Percentiles rank a stretch among this genome's conserved stretches.
Evolutionary conservation across 2,113 vertebrate genomes (phyloP).

Genomic region (Serilophus lunatus): DNA sequence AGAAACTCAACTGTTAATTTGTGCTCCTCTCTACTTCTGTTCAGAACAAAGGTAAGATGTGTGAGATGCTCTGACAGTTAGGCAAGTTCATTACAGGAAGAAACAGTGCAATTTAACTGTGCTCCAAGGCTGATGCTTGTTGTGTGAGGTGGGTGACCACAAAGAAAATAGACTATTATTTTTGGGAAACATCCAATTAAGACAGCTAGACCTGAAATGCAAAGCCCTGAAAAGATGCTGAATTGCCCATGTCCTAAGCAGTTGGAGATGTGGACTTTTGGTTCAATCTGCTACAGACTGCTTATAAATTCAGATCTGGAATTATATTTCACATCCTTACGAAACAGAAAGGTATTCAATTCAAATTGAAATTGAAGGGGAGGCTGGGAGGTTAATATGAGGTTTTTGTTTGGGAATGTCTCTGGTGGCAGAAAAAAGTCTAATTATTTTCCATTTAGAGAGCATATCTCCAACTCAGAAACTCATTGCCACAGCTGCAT

Average conservation of each 20-base stretch:
- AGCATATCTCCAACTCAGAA: background rate
- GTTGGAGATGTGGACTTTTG: background rate
- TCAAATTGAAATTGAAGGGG: constrained; percentile 44
- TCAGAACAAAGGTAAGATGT: constrained; percentile 18
- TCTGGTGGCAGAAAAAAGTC: constrained; percentile 7
- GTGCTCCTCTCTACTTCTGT: background rate
- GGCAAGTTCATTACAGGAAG: background rate
- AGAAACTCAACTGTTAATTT: constrained; percentile 35
- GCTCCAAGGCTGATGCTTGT: background rate
- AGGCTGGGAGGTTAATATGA: constrained; percentile 23
- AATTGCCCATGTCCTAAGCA: background rate
- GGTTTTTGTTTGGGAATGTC: background rate
- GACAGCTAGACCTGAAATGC: background rate
- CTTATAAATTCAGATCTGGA: constrained; percentile 15
- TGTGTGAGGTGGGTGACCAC: background rate
- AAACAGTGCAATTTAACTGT: background rate
- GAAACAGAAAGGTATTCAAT: constrained; percentile 23
- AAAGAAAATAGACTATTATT: background rate
- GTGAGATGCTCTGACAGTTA: background rate
- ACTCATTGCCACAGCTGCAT: background rate
- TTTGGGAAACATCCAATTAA: background rate
- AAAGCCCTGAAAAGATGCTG: background rate
- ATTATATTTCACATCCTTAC: background rate
- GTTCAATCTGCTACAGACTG: background rate
- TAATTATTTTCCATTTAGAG: constrained; percentile 42